Conservation (phyloP, 2,888 invertebrate genomes). For the Sceliomorpha sp. region DNA sequence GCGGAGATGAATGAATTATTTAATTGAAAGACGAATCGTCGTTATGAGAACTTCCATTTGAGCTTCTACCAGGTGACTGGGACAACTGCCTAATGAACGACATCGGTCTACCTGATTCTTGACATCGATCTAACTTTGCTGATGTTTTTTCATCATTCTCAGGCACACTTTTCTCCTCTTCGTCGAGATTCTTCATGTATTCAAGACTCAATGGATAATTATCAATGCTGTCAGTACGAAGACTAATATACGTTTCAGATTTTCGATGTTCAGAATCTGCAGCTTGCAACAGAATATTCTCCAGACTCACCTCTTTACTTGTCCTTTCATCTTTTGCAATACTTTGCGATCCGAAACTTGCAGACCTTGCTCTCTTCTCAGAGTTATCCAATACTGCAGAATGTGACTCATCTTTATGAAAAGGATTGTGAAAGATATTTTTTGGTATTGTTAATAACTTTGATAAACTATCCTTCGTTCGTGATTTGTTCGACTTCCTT, state of each 20-base stretch:
- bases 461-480: slow-evolving; percentile 69
- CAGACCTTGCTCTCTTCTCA: slow-evolving; percentile 63
- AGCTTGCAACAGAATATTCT: slow-evolving; percentile 16
- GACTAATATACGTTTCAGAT: slow-evolving; percentile 29
- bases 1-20: too few species aligned
- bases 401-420: slow-evolving; percentile 68
- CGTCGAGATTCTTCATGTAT: too few species aligned
- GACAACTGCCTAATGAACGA: slow-evolving; percentile 33
- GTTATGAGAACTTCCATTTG: slow-evolving; percentile 1
- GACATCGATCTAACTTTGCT: too few species aligned
- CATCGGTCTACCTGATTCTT: slow-evolving; percentile 17
- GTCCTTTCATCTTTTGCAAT: slow-evolving; percentile 1
- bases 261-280: slow-evolving; percentile 1
- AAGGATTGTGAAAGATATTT: slow-evolving; percentile 73
- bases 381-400: slow-evolving; percentile 53
- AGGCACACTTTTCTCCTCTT: too few species aligned
- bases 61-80: slow-evolving; percentile 35
- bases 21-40: slow-evolving; percentile 9
- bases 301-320: slow-evolving; percentile 18
- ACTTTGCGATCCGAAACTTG: slow-evolving; percentile 62
- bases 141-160: too few species aligned
- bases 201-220: slow-evolving; percentile 5
- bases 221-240: slow-evolving; percentile 40
- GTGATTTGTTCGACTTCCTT: slow-evolving; percentile 50
- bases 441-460: slow-evolving; percentile 74